Percentiles rank a stretch among this genome's conserved stretches.
These are phyloP conservation scores for Kradibia gibbosae DNA, from an alignment of 1,140 invertebrate species.

Conservation along the genomic window DNA sequence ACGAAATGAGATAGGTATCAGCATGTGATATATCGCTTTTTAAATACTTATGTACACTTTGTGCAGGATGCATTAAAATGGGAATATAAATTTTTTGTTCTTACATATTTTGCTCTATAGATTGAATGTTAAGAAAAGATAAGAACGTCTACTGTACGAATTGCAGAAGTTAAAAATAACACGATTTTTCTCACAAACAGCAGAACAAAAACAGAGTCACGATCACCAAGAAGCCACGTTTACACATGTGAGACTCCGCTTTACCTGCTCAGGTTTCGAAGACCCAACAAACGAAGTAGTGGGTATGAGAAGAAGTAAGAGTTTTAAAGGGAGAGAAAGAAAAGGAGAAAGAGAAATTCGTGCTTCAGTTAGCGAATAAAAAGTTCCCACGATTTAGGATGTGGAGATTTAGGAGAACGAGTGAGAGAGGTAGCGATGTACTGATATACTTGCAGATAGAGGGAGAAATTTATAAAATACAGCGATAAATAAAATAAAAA, in stretches of 20 bases:
- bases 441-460: background rate
- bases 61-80: constrained; percentile 17
- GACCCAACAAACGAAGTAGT: constrained; percentile 28
- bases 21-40: constrained; percentile 39
- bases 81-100: background rate
- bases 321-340: constrained; percentile 19
- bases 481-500: background rate
- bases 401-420: background rate
- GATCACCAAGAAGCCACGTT: constrained; percentile 45
- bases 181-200: constrained; percentile 65
- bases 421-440: background rate
- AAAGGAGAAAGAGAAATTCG: constrained; percentile 42
- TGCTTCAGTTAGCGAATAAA: constrained; percentile 68
- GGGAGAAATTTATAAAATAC: background rate
- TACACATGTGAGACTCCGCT: constrained; percentile 53
- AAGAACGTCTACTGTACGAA: background rate
- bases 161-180: constrained; percentile 28
- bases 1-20: background rate
- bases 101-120: constrained; percentile 10
- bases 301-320: constrained; percentile 1
- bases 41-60: constrained; percentile 29
- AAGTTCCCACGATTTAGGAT: constrained; percentile 67
- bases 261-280: constrained; percentile 63
- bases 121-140: constrained; percentile 39
- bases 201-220: constrained; percentile 42